Base-by-base conservation (phyloP, 2,888 invertebrate species). In the Saturnia pavonia region DNA sequence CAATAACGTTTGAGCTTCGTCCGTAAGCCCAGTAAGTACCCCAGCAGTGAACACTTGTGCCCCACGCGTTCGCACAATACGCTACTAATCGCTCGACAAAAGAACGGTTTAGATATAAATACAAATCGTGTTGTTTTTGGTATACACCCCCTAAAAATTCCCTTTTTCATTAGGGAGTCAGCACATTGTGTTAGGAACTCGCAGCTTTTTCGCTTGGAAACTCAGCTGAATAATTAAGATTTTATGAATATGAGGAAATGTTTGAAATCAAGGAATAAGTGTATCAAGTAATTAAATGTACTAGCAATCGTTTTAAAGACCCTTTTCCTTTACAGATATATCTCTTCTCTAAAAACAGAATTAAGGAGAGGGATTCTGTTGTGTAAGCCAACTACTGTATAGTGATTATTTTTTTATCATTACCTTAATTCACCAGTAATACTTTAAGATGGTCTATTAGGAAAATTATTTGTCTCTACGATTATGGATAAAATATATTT, bases 61-160 rank as follows among this genome's bases (percentile, higher is more conserved):
- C 78, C 74, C 74, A 78, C 78, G 79, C 81, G 77, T 76, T 80
- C 82, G 83, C 82, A 87, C 90, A 92, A 89, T 89, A 85, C 88
- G 84, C 84, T 82, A 82, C 91, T 93, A 93, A 94, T 94, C 92
- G 92, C 88, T 80, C 85, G 85, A 94, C 92, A 92, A 94, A 88
- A 86, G 89, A 81, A 87, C 85, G 91, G 90, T 91, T 92, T 90
- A 89, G 90, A 85, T 89, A 91, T 91, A 91, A 92, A 92, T 91
- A 92, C 91, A 92, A 89, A 91, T 91, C 92, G 91, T 88, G 94
- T 92, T 92, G 94, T 93, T 92, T 91, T 92, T 90, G 91, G 89
- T 88, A 77, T 83, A 84, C 82, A 82, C 88, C 90, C 89, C 85
- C 78, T 77, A 73, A 77, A 16, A 65, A 76, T 76, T 72, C 73